Conservation (phyloP, 2,797 vertebrate genomes). For the Dendrocincla tyrannina region DNA sequence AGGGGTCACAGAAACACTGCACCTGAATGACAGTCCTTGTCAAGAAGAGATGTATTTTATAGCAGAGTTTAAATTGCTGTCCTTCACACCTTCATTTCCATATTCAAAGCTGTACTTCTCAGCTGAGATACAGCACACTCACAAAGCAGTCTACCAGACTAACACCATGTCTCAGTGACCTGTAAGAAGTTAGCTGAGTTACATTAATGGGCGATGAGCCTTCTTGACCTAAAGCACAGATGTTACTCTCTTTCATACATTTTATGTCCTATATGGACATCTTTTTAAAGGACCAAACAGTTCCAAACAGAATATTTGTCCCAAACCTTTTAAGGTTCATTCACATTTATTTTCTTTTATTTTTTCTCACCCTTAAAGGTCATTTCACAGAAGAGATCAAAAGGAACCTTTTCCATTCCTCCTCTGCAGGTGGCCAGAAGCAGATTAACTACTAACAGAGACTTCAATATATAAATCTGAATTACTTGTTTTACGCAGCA, state of each 20-base stretch:
- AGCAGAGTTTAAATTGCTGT: background rate
- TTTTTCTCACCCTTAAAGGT: conserved; percentile 78
- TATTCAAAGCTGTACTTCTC: background rate
- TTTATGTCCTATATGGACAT: conserved; percentile 69
- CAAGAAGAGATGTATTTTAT: background rate
- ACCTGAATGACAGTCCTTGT: background rate
- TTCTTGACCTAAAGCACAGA: conserved; percentile 69
- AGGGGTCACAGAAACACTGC: background rate
- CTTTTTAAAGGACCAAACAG: conserved; percentile 72
- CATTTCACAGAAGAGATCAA: conserved; percentile 81
- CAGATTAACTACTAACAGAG: conserved; percentile 78
- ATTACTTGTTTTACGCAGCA: conserved; percentile 67
- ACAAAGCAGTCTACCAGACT: conserved; percentile 33
- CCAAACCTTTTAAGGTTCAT: conserved; percentile 79
- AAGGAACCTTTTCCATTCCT: conserved; percentile 74
- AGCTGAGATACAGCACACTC: background rate
- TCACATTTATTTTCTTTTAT: conserved; percentile 77
- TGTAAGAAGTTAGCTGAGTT: conserved; percentile 51
- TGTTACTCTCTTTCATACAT: conserved; percentile 54
- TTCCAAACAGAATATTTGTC: conserved; percentile 80
- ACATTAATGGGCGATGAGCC: conserved; percentile 57
- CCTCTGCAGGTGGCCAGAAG: conserved; percentile 76
- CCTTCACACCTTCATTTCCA: background rate
- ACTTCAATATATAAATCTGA: conserved; percentile 67
- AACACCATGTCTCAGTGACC: background rate